Conservation (phyloP, 2,888 invertebrate genomes). For the Crossocerus cetratus region DNA sequence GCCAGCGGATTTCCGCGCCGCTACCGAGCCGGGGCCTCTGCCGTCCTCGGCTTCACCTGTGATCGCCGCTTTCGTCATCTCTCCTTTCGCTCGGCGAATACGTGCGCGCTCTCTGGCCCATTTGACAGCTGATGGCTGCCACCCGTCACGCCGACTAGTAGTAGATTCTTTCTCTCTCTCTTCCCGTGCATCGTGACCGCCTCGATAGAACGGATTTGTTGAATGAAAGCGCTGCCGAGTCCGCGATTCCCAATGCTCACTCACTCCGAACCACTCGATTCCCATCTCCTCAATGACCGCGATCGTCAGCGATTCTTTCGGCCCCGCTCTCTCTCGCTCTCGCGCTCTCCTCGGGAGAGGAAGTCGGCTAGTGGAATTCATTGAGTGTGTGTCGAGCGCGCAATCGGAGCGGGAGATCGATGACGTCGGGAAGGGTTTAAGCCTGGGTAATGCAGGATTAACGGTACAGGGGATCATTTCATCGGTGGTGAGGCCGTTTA, state of each 20-base stretch:
- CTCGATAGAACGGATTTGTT: too few species aligned
- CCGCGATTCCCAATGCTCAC: too few species aligned
- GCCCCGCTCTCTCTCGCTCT: neutral
- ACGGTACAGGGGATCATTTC: slow-evolving; percentile 23
- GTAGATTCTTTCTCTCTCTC: neutral
- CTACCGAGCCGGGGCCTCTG: slow-evolving; percentile 27
- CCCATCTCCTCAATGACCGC: too few species aligned
- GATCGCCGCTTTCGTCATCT: neutral
- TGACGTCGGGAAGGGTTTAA: slow-evolving; percentile 8
- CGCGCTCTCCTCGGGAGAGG: neutral
- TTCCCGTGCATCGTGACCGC: neutral
- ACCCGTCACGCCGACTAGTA: slow-evolving; percentile 23
- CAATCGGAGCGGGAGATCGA: neutral
- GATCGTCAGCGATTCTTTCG: neutral
- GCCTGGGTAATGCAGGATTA: slow-evolving; percentile 17
- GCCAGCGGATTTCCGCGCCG: slow-evolving; percentile 31
- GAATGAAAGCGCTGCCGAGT: too few species aligned
- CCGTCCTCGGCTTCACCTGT: neutral
- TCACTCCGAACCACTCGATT: too few species aligned
- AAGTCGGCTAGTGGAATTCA: neutral
- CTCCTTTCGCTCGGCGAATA: neutral
- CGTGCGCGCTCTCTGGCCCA: slow-evolving; percentile 32
- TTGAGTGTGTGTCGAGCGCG: neutral
- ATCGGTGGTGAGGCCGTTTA: slow-evolving; percentile 30
- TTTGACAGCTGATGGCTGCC: slow-evolving; percentile 69